These are phyloP conservation scores for Hypselothyrea guttata DNA, from an alignment of 2,888 invertebrate species.

Conservation along the genomic window DNA sequence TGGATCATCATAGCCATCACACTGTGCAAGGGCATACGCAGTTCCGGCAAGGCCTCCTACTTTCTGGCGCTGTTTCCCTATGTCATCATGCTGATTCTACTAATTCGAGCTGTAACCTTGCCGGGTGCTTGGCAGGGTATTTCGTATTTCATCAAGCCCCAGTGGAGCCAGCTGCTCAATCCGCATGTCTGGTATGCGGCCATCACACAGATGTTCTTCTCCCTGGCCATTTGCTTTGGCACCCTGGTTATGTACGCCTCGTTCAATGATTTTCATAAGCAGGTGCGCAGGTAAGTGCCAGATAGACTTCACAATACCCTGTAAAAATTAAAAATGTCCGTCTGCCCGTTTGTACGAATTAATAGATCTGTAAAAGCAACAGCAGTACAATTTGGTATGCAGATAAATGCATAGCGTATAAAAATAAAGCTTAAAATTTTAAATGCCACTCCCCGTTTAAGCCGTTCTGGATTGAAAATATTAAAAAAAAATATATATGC, in stretches of 20 bases:
- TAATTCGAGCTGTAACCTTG: conserved; percentile 84
- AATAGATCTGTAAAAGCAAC: no score
- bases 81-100: conserved; percentile 84
- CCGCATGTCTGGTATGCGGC: conserved; percentile 86
- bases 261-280: conserved; percentile 85
- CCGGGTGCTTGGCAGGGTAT: conserved; percentile 86
- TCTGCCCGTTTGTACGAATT: no score
- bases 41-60: conserved; percentile 86
- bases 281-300: conserved; percentile 83
- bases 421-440: no score
- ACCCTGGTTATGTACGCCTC: conserved; percentile 85
- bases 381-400: no score
- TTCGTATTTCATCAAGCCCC: conserved; percentile 85
- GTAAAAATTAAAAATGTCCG: no score
- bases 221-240: conserved; percentile 85
- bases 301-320: no score
- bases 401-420: no score
- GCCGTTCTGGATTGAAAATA: no score
- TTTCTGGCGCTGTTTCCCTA: conserved; percentile 88
- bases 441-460: no score
- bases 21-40: conserved; percentile 84
- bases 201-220: conserved; percentile 86
- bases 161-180: conserved; percentile 84
- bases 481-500: no score
- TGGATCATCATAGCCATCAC: conserved; percentile 84